Evolutionary conservation across 37 sponge, comb jelly and placozoan species (phyloP), one percentile per base, ranked within the genome.

Genomic region (Crambe crambe): DNA sequence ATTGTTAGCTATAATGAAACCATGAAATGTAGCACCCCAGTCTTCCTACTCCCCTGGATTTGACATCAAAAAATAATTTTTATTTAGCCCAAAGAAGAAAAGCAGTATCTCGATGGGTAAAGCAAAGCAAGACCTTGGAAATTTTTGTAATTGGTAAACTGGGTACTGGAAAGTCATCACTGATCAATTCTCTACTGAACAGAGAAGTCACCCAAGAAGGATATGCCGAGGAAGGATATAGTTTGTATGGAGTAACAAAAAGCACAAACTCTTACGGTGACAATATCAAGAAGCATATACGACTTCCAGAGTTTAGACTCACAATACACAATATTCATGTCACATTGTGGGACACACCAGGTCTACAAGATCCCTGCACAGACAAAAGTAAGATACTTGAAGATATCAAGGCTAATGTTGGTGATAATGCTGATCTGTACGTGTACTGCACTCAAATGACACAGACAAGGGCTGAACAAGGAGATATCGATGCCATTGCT

Each of bases 301-400:
- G n/a, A 26, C 5, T 60, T 9, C 25, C 61, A 26, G 61, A 60
- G 25, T 6, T 9, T 9, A 9, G 17, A 26, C 4, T 60, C 61
- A 60, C 17, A 5, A 68, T 68, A 10, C 37, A 68, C 6, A 37
- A 68, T 34, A 37, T 68, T 68, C 37, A 8, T 15, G 68, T 68
- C 2, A 68, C 68, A 5, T 20, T 68, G 68, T 72, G 73, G 73
- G 73, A 72, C 30, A 37, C 73, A 25, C 47, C 47, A 18, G 73
- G 73, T 23, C 54, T 72, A 17, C 44, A 72, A 6, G 73, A 72
- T 26, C 54, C 54, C 6, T 69, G 3, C 39, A 3, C 5, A 26
- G 73, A 72, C 27, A 37, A 27, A 26, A 51, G 10, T 20, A 27
- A 72, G 8, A n/a, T 29, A 8, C n/a, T 72, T 18, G 3, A 26